phyloP scores from a whole-genome alignment of 2,797 vertebrate species.

The Clarias platycephalus region DNA sequence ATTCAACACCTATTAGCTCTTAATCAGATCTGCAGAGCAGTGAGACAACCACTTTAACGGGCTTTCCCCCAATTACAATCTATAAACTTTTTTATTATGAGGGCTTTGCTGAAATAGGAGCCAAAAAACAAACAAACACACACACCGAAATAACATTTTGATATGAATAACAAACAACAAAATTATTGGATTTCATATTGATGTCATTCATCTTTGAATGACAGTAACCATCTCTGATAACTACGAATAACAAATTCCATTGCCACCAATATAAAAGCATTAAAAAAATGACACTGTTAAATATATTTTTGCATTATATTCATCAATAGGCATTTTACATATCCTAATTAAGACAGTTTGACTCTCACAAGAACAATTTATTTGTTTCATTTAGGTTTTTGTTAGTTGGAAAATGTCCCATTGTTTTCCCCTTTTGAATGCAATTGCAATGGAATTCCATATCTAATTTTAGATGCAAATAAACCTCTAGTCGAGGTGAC shows the following conservation, averaged over 20 bases:
- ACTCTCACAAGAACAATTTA: background rate
- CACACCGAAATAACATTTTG: background rate
- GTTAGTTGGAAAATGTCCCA: background rate
- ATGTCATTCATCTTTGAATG: background rate
- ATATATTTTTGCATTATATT: background rate
- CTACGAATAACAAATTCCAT: too few species aligned
- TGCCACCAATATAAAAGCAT: background rate
- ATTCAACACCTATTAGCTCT: conserved; percentile 73
- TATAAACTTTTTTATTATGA: background rate
- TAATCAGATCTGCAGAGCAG: conserved; percentile 73
- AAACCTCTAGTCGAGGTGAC: conserved; percentile 24
- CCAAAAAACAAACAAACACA: background rate
- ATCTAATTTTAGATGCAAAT: conserved; percentile 61
- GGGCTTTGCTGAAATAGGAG: background rate
- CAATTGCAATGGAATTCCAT: conserved; percentile 28
- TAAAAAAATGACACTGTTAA: background rate
- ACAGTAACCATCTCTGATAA: background rate
- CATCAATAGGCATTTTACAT: background rate
- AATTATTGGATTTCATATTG: background rate
- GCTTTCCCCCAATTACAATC: conserved; percentile 50
- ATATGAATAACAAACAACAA: background rate
- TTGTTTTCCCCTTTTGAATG: conserved; percentile 42
- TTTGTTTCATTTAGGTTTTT: background rate
- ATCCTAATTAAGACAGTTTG: background rate
- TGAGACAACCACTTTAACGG: conserved; percentile 72